Evolutionary conservation across 2,113 vertebrate species (phyloP).

Genomic region (Trochalopteron elliotii): DNA sequence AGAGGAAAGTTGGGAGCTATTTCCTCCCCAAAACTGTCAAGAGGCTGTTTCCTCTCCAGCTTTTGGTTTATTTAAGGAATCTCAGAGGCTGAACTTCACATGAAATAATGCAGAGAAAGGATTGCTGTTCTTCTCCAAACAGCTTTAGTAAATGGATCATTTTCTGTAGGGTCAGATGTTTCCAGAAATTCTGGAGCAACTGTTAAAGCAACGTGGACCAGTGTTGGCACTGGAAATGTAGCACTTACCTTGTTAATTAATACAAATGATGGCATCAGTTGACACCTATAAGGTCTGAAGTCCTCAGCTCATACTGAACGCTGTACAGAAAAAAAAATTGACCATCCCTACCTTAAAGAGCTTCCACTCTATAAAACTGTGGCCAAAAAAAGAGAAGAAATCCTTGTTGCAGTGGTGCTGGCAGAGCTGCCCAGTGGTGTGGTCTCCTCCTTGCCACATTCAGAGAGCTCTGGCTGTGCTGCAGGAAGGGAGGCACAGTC

Average conservation of each 20-base stretch:
- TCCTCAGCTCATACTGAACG: not conserved
- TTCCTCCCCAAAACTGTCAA: not conserved
- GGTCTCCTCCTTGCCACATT: fast-evolving
- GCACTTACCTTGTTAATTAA: fast-evolving
- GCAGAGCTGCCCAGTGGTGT: fast-evolving
- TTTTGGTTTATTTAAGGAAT: not conserved
- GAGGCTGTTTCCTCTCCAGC: not conserved
- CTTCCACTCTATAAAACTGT: not conserved
- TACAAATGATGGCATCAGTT: not conserved
- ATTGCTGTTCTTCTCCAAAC: not conserved
- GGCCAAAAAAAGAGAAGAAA: not conserved
- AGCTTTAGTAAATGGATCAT: not conserved
- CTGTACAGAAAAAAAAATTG: not conserved
- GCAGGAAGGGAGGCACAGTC: not conserved
- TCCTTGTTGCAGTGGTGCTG: not conserved
- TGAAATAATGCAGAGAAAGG: not conserved
- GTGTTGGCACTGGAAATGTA: not conserved
- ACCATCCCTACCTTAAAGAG: not conserved
- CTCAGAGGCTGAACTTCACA: not conserved
- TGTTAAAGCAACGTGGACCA: not conserved
- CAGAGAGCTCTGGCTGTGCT: not conserved
- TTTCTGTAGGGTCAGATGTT: not conserved
- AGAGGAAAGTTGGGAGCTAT: not conserved
- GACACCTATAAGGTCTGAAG: not conserved
- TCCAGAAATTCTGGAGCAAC: not conserved